A percentile compares a stretch with the other conserved stretches of the same genome.
Evolutionary conservation across 2,797 vertebrate species (phyloP).

Genomic region (Sebastes matsubarae): DNA sequence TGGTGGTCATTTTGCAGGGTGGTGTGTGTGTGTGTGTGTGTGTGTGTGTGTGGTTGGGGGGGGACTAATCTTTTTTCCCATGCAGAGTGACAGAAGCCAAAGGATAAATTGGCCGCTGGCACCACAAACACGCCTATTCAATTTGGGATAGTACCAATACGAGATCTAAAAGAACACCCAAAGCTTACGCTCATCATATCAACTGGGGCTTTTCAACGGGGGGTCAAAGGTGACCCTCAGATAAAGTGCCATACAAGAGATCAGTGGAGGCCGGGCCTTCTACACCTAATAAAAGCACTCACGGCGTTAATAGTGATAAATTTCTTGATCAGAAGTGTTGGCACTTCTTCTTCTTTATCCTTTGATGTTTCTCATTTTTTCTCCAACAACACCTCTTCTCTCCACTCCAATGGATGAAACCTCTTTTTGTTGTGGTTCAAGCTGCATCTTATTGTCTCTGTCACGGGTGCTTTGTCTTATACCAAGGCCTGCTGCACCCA

Average conservation of each 20-base stretch:
- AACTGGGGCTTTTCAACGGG: constrained; percentile 89
- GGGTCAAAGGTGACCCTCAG: constrained; percentile 96
- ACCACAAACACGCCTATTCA: constrained; percentile 92
- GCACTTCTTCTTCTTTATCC: constrained; percentile 54
- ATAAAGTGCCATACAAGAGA: constrained; percentile 98
- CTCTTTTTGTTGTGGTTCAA: constrained; percentile 89
- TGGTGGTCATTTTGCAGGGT: constrained; percentile 83
- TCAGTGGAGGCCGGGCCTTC: constrained; percentile 89
- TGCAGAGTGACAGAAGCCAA: constrained; percentile 89
- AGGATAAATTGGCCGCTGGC: constrained; percentile 90
- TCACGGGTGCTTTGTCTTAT: constrained; percentile 98
- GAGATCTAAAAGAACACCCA: constrained; percentile 92
- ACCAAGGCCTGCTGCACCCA: constrained; percentile 93
- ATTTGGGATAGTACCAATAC: constrained; percentile 90
- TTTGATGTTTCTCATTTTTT: constrained; percentile 77
- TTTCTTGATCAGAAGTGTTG: constrained; percentile 83
- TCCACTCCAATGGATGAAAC: constrained; percentile 87
- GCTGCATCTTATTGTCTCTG: constrained; percentile 96
- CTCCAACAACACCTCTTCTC: constrained; percentile 79
- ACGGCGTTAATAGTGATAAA: constrained; percentile 74
- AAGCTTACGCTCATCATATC: constrained; percentile 91
- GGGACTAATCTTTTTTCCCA: constrained; percentile 96
- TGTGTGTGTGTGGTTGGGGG: constrained; percentile 21
- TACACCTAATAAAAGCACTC: constrained; percentile 83
- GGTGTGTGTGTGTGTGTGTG: too few species aligned